These are phyloP conservation scores for Actenoides hombroni DNA, from an alignment of 2,113 vertebrate genomes.

Conservation along the genomic window DNA sequence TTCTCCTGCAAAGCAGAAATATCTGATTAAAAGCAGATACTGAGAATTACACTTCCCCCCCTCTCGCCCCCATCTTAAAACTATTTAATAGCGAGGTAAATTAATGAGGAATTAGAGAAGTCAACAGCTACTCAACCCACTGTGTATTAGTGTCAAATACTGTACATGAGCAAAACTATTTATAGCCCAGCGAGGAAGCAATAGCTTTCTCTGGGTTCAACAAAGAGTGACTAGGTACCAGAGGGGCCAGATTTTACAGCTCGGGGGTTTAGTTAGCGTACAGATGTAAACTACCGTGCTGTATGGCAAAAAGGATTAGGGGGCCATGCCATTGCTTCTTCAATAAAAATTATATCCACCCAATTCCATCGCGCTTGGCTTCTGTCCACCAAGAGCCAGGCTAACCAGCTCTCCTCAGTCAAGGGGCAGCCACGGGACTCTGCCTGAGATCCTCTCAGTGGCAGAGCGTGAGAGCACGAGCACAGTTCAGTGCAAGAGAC, in stretches of 20 bases:
- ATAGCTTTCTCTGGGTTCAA: neutral
- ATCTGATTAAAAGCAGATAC: neutral
- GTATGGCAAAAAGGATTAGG: neutral
- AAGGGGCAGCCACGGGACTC: neutral
- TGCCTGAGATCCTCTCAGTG: neutral
- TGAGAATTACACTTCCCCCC: neutral
- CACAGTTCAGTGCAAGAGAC: neutral
- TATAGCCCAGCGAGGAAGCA: neutral
- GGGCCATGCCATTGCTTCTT: neutral
- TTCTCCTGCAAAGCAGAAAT: constrained; percentile 77
- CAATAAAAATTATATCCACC: neutral
- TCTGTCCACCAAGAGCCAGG: neutral
- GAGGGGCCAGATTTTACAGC: constrained; percentile 9
- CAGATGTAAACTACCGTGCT: neutral
- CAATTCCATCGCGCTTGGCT: neutral
- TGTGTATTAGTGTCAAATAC: neutral
- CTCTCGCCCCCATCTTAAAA: neutral
- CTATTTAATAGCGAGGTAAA: neutral
- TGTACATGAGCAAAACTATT: neutral
- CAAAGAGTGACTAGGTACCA: neutral
- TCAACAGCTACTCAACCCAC: neutral
- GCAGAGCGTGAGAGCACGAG: neutral
- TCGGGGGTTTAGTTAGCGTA: neutral
- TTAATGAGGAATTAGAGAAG: constrained; percentile 6
- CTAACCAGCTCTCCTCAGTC: neutral